Evolutionary conservation across 2,888 invertebrate species (phyloP), one percentile per base, ranked within the genome.

Genomic region (Cybosia mesomella): DNA sequence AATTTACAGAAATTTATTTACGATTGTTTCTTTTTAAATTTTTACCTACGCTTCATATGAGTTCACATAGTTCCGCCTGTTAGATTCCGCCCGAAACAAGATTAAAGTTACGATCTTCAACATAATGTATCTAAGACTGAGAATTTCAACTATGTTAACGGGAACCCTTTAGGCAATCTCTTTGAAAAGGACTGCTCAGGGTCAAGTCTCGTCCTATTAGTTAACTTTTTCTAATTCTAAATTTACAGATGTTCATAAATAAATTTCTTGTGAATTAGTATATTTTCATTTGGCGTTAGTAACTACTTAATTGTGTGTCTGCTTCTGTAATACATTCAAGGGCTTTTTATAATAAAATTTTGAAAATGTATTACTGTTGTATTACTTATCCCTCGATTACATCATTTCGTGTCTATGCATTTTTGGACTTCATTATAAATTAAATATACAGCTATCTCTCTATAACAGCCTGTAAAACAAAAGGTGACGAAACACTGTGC

Each of bases 251-350:
- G 43, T 49, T 57, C 61, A 32, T 66, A 57, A 60, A 62, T 65
- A 55, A 55, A 39, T 64, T 71, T 73, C 58, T 66, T 53, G 64
- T 66, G 13, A 60, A 57, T 18, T 54, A 55, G 57, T 55, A 57
- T 61, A 21, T 43, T 68, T 63, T 70, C 69, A 49, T 70, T 34
- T 63, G 66, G n/a, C 58, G 61, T 66, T 49, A 60, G 57, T 43
- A 18, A 43, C 5, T 62, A 43, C 32, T 15, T 76, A 76, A 70
- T 69, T 68, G 59, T 67, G 58, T 72, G 68, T 63, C 59, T 34
- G 78, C 68, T 73, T 77, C 32, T 54, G 67, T 62, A 72, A 71
- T 70, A 76, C 74, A 68, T 67, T 67, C 59, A 49, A 63, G 65
- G 10, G 36, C 22, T 39, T 36, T 39, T 49, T 61, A 24, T 71